Percentiles rank a stretch among this genome's conserved stretches.
phyloP scores from a whole-genome alignment of 2,888 invertebrate genomes.

The Lycia hirtaria region DNA sequence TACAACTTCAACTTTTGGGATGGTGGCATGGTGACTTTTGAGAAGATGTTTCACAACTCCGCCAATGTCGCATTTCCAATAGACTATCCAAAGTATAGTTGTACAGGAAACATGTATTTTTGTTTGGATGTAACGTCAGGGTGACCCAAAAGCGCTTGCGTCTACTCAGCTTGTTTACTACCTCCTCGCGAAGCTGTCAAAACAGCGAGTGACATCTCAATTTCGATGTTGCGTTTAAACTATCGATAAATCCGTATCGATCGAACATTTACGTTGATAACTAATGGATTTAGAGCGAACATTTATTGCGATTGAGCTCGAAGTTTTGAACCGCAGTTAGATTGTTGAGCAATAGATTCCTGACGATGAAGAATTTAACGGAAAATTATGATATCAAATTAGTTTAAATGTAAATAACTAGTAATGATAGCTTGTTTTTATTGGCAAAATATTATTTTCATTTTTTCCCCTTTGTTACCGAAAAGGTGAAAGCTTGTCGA shows the following conservation, averaged over 20 bases:
- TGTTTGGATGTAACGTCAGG: background rate
- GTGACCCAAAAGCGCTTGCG: conserved; percentile 5
- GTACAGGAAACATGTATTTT: too few relatives aligned
- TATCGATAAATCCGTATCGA: conserved; percentile 21
- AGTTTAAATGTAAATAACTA: too few relatives aligned
- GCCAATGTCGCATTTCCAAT: too few relatives aligned
- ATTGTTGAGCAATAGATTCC: background rate
- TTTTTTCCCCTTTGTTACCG: background rate
- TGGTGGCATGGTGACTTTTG: too few relatives aligned
- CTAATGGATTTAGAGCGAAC: conserved; percentile 23
- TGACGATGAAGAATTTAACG: too few relatives aligned
- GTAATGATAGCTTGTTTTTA: too few relatives aligned
- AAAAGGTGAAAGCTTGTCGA: too few relatives aligned
- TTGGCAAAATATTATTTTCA: background rate
- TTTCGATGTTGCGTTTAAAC: conserved; percentile 22
- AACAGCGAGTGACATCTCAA: conserved; percentile 37
- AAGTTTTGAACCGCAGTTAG: too few relatives aligned
- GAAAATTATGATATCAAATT: background rate
- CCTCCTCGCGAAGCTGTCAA: conserved; percentile 9
- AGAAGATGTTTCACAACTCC: too few relatives aligned
- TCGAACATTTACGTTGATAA: conserved; percentile 32
- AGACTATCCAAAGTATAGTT: too few relatives aligned
- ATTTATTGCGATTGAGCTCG: conserved; percentile 16
- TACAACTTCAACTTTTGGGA: too few relatives aligned
- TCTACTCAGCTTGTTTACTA: conserved; percentile 10